Base-by-base conservation (phyloP, 2,797 vertebrate genomes). In the Crocidura indochinensis region DNA sequence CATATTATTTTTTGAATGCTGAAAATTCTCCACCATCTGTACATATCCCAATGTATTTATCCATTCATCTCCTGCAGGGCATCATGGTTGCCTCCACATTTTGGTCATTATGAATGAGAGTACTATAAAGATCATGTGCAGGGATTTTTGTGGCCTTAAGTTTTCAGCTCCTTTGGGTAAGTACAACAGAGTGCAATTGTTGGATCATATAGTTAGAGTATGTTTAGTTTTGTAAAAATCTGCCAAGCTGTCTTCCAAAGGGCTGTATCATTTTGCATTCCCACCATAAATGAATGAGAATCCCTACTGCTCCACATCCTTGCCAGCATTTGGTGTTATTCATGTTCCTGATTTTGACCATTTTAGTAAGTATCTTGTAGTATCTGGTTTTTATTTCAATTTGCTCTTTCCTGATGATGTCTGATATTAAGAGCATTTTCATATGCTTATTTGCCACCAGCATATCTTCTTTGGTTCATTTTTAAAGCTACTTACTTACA, bases 91-190 rank as follows among this genome's bases (percentile, higher is more conserved):
- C 15, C 87, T 87, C 79, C 69, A 91, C 46, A 49, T 88, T 73
- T 77, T 47, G 65, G 17, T 38, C 78, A 49, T 81, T 80, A 14
- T 53, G 11, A 88, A 29, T 38, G n/a, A 80, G 80, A 49, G 19
- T 77, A 6, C 22, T 76, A 51, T 60, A 46, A 81, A 81, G 17
- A 78, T 73, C 80, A n/a, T 51, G 8, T 67, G 72, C 8, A 60
- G 31, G 19, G 65, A 85, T 90, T 53, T 71, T 6, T 71, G 49
- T 73, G 65, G 22, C 80, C 14, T 12, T 56, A 84, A n/a, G 38
- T 93, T 77, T 91, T 87, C 82, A 87, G 0, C 27, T 91, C 72
- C 87, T 75, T 82, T 88, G 47, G 22, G 47, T 84, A 81, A 76
- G 65, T 77, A 78, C 60, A 49, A 85, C 76, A 74, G 38, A 87